Evolutionary conservation across 2,888 invertebrate genomes (phyloP).

Genomic region (Nebria brevicollis): DNA sequence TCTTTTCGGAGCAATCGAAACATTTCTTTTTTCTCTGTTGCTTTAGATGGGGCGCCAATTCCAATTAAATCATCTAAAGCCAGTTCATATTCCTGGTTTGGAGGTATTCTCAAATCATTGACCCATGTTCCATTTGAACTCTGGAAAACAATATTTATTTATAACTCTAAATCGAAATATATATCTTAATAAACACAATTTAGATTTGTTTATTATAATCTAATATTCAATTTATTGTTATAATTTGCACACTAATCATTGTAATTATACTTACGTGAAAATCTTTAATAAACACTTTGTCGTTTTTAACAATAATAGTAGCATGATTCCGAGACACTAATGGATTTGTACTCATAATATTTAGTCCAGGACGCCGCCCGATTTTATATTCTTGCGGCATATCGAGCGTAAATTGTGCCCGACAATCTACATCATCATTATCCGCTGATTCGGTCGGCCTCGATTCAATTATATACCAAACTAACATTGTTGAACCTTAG

Average conservation of each 20-base stretch:
- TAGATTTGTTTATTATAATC: too few relatives aligned
- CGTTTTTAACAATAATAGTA: neutral
- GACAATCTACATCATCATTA: constrained; percentile 10
- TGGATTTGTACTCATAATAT: constrained; percentile 45
- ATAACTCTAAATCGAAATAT: neutral
- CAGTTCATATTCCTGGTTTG: constrained; percentile 59
- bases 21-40: constrained; percentile 62
- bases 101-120: constrained; percentile 62
- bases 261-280: constrained; percentile 45
- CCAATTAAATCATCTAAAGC: constrained; percentile 66
- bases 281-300: constrained; percentile 48
- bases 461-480: neutral
- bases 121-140: constrained; percentile 71
- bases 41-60: constrained; percentile 63
- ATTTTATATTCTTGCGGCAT: constrained; percentile 17
- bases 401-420: neutral
- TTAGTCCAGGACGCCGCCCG: constrained; percentile 45
- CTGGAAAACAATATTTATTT: constrained; percentile 64
- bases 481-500: constrained; percentile 7
- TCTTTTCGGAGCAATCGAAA: constrained; percentile 51
- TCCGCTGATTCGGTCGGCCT: neutral
- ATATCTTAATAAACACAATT: neutral
- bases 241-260: too few relatives aligned
- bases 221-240: too few relatives aligned
- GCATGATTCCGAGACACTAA: constrained; percentile 51